Percentiles rank a stretch among this genome's conserved stretches.
Conservation (phyloP, 2,888 invertebrate species). For the Perithous albicinctus region DNA sequence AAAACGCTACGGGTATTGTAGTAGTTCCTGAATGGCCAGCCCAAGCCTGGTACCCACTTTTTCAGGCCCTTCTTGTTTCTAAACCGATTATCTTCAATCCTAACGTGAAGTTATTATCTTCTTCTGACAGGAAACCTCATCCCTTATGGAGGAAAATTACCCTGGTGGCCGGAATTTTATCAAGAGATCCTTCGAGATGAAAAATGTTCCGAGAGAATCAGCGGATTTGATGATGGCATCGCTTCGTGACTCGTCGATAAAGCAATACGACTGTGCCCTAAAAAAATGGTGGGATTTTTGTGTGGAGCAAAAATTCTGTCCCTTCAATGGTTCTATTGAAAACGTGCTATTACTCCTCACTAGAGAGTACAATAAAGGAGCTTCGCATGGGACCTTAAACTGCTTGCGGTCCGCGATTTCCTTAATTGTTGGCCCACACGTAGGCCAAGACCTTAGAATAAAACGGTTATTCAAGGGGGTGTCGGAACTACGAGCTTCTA, state of each 20-base stretch:
- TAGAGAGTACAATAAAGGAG: conserved; percentile 50
- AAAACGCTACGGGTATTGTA: conserved; percentile 53
- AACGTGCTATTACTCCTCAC: conserved; percentile 55
- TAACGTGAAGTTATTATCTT: conserved; percentile 41
- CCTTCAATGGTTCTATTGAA: conserved; percentile 31
- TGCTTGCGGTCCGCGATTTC: no score
- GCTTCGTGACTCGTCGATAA: conserved; percentile 38
- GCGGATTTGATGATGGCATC: conserved; percentile 58
- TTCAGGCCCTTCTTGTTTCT: conserved; percentile 22
- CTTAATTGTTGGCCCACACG: conserved; percentile 57
- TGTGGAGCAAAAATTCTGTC: conserved; percentile 11
- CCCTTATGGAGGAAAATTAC: conserved; percentile 52
- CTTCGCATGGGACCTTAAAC: conserved; percentile 58
- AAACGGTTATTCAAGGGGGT: conserved; percentile 71
- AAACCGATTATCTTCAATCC: conserved; percentile 31
- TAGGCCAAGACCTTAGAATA: conserved; percentile 63
- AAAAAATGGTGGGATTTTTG: conserved; percentile 67
- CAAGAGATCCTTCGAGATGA: conserved; percentile 48
- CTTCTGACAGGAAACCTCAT: conserved; percentile 49
- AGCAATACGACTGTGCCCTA: conserved; percentile 37
- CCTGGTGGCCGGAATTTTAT: conserved; percentile 64
- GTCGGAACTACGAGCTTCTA: conserved; percentile 67
- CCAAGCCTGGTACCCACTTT: no score
- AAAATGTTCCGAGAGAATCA: conserved; percentile 37
- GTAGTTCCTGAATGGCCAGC: conserved; percentile 43